Base-by-base conservation (phyloP, 2,888 invertebrate species). In the Nasonia oneida region DNA sequence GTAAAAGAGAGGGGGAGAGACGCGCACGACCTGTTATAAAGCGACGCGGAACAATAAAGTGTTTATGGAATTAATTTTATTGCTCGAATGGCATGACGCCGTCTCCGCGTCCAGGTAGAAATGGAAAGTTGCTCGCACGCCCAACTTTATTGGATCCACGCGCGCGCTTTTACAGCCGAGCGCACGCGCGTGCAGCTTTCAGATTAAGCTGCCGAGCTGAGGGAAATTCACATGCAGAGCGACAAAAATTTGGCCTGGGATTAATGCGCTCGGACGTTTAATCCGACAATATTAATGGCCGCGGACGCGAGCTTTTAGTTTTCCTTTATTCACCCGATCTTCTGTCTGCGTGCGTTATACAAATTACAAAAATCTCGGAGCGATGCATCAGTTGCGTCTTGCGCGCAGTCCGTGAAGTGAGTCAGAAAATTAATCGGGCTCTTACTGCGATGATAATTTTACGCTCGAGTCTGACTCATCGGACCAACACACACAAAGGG, bases 211-310 rank as follows among this genome's bases (percentile, higher is more conserved):
- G 53, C 18, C 8, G 47, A 10, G 10, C n/a, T n/a, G 6, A 61
- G n/a, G 57, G 6, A 50, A 33, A 79, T 70, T 33, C 33, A 29
- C 47, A 50, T 50, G n/a, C 67, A 42, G 47, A 29, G 29, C 4
- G 33, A 42, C 61, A n/a, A 57, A 74, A 37, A 18, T 8, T 18
- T n/a, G 89, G 77, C 37, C 37, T 1, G 47, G 90, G 91, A 93
- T 92, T 92, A 92, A 92, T 92, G 91, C 91, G 88, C 90, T 87
- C 89, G 89, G 90, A 89, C 89, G 90, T 91, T 92, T 93, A 93
- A 93, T 93, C 93, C 92, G 92, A 93, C 93, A 92, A 92, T 92
- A 93, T 93, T 93, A 93, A 93, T 93, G 93, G 92, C 90, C 91
- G 88, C 23, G 12, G 18, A 15, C 39, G 50, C 61, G 50, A 74